Conservation (phyloP, 2,888 invertebrate species). For the Elmis aenea region DNA sequence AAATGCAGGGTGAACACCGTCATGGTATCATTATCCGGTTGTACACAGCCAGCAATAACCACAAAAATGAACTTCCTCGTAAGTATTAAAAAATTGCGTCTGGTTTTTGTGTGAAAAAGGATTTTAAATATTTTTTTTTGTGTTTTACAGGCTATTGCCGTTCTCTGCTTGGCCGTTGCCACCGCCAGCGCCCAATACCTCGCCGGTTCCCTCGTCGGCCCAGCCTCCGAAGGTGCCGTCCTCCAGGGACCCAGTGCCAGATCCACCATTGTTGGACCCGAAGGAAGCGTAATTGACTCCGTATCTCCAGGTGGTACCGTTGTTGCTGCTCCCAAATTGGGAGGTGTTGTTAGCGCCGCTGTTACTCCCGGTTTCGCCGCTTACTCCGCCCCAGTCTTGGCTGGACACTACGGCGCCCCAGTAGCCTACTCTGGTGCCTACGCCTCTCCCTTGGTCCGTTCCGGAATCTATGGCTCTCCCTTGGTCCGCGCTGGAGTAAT, state of each 20-base stretch:
- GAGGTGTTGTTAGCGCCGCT: conserved; percentile 18
- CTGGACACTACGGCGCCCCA: not conserved
- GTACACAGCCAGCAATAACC: conserved; percentile 13
- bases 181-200: conserved; percentile 25
- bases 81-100: conserved; percentile 6
- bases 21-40: conserved; percentile 18
- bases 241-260: conserved; percentile 29
- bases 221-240: conserved; percentile 26
- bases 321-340: conserved; percentile 25
- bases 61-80: conserved; percentile 16
- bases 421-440: conserved; percentile 1
- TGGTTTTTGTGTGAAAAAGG: no score
- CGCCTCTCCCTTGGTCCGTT: no score
- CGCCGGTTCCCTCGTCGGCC: conserved; percentile 23
- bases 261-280: conserved; percentile 29
- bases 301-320: conserved; percentile 28
- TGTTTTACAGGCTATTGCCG: conserved; percentile 14
- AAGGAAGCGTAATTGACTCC: conserved; percentile 30
- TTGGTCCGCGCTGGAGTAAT: not conserved
- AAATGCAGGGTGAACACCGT: conserved; percentile 16
- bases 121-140: not conserved
- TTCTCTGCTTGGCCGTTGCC: conserved; percentile 19
- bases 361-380: conserved; percentile 6
- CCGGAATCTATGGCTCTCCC: conserved; percentile 6
- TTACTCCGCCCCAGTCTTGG: conserved; percentile 7